These are phyloP conservation scores for Scytalopus superciliaris DNA, from an alignment of 2,113 vertebrate genomes.

Conservation along the genomic window DNA sequence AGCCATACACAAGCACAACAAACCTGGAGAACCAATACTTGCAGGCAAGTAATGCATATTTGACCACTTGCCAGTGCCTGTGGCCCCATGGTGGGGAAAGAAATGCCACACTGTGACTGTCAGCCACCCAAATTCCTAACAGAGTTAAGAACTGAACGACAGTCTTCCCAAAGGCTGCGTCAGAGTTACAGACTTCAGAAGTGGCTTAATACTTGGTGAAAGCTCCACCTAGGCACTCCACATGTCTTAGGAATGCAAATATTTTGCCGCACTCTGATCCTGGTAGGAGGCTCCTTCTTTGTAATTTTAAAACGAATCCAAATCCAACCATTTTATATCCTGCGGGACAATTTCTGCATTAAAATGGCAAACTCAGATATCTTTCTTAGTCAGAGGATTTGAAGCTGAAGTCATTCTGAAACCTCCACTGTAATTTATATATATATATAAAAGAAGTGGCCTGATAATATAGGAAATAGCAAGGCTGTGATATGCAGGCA, in stretches of 20 bases:
- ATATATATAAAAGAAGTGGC: not conserved
- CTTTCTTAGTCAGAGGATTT: not conserved
- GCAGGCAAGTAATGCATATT: not conserved
- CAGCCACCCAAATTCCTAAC: not conserved
- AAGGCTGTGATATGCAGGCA: not conserved
- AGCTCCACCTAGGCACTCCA: not conserved
- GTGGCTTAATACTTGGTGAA: not conserved
- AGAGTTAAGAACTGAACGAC: not conserved
- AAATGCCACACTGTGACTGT: not conserved
- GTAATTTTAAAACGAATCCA: not conserved
- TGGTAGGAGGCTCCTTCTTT: constrained; percentile 1
- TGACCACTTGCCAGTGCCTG: not conserved
- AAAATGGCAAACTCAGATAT: not conserved
- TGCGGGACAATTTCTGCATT: not conserved
- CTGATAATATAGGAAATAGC: not conserved
- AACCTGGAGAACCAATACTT: not conserved
- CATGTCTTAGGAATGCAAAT: not conserved
- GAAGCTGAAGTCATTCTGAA: not conserved
- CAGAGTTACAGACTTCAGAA: not conserved
- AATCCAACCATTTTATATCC: not conserved
- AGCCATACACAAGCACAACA: not conserved
- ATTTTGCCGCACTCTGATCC: constrained; percentile 10
- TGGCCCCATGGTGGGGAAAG: not conserved
- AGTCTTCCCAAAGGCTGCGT: not conserved
- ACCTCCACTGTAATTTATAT: not conserved